Percentiles rank a stretch among this genome's conserved stretches.
Conservation (phyloP, 2,888 invertebrate genomes). For the Scaptomyza flava region DNA sequence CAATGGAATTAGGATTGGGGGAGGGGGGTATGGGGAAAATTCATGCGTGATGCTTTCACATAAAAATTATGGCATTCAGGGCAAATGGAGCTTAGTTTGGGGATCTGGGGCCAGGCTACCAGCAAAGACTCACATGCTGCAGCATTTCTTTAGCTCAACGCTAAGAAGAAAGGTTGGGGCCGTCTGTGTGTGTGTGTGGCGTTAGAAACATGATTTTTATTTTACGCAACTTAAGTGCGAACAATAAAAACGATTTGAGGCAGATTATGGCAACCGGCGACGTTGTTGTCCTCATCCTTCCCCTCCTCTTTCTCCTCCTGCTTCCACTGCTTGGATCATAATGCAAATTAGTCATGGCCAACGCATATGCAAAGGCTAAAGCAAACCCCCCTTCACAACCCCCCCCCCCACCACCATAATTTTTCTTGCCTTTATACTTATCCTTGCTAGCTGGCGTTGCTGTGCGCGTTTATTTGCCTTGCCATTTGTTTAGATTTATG, state of each 20-base stretch:
- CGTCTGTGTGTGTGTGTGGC: conserved; percentile 42
- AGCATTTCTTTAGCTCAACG: conserved; percentile 45
- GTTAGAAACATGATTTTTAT: conserved; percentile 83
- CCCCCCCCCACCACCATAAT: neutral
- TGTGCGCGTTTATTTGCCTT: conserved; percentile 58
- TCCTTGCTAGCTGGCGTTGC: neutral
- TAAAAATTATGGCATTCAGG: conserved; percentile 77
- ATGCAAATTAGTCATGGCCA: conserved; percentile 80
- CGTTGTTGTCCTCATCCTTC: conserved; percentile 22
- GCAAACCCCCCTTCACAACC: neutral
- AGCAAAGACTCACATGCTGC: conserved; percentile 55
- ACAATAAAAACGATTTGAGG: conserved; percentile 81
- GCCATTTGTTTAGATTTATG: conserved; percentile 77
- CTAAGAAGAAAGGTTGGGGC: neutral
- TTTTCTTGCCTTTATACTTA: neutral
- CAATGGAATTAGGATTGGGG: neutral
- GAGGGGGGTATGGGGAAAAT: conserved; percentile 14
- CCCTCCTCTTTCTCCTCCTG: conserved; percentile 20
- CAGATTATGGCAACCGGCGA: conserved; percentile 73
- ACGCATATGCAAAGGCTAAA: conserved; percentile 68
- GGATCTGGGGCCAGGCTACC: conserved; percentile 34
- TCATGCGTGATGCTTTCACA: conserved; percentile 79
- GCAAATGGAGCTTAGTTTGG: conserved; percentile 76
- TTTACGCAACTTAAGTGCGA: conserved; percentile 84
- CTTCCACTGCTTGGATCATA: conserved; percentile 57